A percentile compares a stretch with the other conserved stretches of the same genome.
Conservation (phyloP, 1,140 invertebrate genomes). For the Drosophila murphyi region DNA sequence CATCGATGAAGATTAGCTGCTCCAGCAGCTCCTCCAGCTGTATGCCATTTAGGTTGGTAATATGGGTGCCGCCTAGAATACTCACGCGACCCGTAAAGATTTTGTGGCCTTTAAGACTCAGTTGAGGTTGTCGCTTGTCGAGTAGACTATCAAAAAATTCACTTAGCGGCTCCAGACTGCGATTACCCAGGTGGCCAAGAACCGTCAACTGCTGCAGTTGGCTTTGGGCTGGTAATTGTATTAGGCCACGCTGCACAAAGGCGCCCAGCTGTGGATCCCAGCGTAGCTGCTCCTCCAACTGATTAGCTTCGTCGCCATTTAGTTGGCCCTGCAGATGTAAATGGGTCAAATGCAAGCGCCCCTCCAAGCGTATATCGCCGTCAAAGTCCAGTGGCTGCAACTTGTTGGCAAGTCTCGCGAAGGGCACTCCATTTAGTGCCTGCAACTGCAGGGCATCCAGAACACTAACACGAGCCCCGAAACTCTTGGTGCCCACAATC, state of each 20-base stretch:
- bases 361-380: constrained; percentile 54
- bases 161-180: constrained; percentile 33
- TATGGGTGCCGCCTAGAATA: constrained; percentile 47
- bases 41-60: constrained; percentile 53
- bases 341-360: constrained; percentile 44
- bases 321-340: constrained; percentile 47
- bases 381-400: constrained; percentile 26
- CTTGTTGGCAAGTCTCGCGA: constrained; percentile 57
- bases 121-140: constrained; percentile 39
- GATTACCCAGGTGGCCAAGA: constrained; percentile 54
- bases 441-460: constrained; percentile 35
- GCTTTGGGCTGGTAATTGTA: constrained; percentile 13
- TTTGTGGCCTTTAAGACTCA: constrained; percentile 42
- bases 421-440: constrained; percentile 66
- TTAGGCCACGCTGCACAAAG: constrained; percentile 52
- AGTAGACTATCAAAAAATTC: constrained; percentile 64
- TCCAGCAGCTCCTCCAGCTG: constrained; percentile 43
- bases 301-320: constrained; percentile 19
- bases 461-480: constrained; percentile 37
- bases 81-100: constrained; percentile 67
- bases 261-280: constrained; percentile 34
- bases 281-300: constrained; percentile 38
- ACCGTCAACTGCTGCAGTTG: constrained; percentile 56
- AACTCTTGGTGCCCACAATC: constrained; percentile 70
- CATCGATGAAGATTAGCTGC: constrained; percentile 53